These are phyloP conservation scores for Chelonia mydas DNA, from an alignment of 2,797 vertebrate species.

Conservation along the genomic window DNA sequence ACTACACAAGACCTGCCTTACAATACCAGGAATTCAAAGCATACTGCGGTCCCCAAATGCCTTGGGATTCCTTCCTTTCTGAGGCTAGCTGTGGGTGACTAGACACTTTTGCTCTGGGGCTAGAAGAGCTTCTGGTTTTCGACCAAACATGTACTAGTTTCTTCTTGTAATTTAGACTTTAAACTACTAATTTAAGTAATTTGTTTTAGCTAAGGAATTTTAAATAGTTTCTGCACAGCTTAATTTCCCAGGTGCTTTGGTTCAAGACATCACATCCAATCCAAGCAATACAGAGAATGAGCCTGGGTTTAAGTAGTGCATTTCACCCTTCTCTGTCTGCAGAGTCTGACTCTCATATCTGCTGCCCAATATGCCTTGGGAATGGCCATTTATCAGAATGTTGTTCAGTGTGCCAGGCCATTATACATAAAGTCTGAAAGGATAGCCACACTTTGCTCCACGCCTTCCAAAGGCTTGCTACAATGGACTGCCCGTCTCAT, in stretches of 20 bases:
- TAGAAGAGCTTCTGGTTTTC: too few species aligned
- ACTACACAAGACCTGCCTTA: too few species aligned
- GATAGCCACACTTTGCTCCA: background rate
- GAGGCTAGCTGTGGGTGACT: too few species aligned
- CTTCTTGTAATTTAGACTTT: too few species aligned
- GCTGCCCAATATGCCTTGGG: background rate
- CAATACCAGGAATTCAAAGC: too few species aligned
- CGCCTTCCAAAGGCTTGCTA: background rate
- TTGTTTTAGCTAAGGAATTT: background rate
- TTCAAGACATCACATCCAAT: background rate
- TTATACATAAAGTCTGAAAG: background rate
- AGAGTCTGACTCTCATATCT: background rate
- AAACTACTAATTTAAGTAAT: too few species aligned
- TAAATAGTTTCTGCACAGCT: background rate
- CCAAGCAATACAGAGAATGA: background rate
- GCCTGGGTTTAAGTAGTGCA: background rate
- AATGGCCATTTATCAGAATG: background rate
- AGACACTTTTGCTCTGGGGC: too few species aligned
- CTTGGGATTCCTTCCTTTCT: too few species aligned
- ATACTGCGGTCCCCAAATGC: too few species aligned
- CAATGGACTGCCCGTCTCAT: background rate
- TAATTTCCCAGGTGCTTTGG: background rate
- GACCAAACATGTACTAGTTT: too few species aligned
- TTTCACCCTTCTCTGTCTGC: background rate
- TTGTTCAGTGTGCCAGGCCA: rapidly evolving